Conservation (phyloP, 2,113 vertebrate species). For the Sitta europaea region DNA sequence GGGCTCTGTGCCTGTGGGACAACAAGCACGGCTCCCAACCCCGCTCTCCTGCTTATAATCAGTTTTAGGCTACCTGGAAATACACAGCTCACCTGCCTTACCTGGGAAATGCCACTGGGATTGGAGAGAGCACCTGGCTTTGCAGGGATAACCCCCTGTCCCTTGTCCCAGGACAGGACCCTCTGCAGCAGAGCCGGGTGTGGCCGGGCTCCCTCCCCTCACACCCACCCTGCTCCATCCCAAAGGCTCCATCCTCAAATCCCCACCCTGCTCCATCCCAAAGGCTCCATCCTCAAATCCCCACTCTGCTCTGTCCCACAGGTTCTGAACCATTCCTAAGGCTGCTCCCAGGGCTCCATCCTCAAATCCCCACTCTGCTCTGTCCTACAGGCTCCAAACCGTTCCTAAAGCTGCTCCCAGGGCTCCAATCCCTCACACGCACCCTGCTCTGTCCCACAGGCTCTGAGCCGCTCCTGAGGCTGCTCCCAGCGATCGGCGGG, state of each 20-base stretch:
- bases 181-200: neutral
- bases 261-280: no score
- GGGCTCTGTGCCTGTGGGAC: rapidly evolving
- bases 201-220: neutral
- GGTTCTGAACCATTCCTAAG: no score
- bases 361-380: no score
- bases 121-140: neutral
- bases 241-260: no score
- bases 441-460: neutral
- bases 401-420: no score
- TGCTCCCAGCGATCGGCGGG: no score
- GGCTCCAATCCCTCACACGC: no score
- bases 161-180: neutral
- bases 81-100: rapidly evolving
- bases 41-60: rapidly evolving
- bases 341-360: no score
- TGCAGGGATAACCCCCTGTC: rapidly evolving
- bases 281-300: no score
- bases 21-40: rapidly evolving
- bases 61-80: neutral
- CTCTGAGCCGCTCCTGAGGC: rapidly evolving
- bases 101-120: neutral
- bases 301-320: no score
- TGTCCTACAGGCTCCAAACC: no score
- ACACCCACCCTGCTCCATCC: no score